These are phyloP conservation scores for Chaenocephalus aceratus DNA, from an alignment of 2,113 vertebrate species.

Conservation along the genomic window DNA sequence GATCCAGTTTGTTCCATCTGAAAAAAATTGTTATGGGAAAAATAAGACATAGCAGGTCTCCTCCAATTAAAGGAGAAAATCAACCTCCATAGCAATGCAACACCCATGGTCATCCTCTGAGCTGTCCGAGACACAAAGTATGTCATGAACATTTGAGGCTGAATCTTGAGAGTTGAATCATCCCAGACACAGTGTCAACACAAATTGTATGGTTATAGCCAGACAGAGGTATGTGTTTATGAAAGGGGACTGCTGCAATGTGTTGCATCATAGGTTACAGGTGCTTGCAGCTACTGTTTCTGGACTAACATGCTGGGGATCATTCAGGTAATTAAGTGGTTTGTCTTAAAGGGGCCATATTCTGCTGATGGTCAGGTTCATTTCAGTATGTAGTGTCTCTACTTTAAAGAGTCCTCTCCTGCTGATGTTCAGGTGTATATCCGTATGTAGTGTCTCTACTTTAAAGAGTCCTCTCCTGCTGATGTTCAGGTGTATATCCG, in stretches of 20 bases:
- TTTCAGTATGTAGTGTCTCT: too few species aligned
- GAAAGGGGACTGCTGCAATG: neutral
- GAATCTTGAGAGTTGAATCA: neutral
- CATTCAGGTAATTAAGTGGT: neutral
- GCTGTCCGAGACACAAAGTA: neutral
- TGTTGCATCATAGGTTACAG: conserved; percentile 18
- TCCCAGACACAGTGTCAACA: neutral
- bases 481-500: too few species aligned
- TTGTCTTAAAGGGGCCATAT: neutral
- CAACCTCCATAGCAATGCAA: neutral
- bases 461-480: too few species aligned
- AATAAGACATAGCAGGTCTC: neutral
- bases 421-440: too few species aligned
- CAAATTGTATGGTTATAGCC: neutral
- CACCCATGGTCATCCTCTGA: neutral
- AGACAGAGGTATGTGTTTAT: neutral
- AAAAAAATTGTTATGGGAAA: neutral
- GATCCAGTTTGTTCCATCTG: neutral
- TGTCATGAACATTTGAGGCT: neutral
- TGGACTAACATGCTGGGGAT: neutral
- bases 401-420: too few species aligned
- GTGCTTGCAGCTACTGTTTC: neutral
- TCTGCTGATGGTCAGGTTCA: too few species aligned
- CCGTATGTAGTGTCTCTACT: too few species aligned
- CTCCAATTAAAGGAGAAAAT: neutral